Base-by-base conservation (phyloP, 92 coral and sea anemone species). In the Anthopleura xanthogrammica region DNA sequence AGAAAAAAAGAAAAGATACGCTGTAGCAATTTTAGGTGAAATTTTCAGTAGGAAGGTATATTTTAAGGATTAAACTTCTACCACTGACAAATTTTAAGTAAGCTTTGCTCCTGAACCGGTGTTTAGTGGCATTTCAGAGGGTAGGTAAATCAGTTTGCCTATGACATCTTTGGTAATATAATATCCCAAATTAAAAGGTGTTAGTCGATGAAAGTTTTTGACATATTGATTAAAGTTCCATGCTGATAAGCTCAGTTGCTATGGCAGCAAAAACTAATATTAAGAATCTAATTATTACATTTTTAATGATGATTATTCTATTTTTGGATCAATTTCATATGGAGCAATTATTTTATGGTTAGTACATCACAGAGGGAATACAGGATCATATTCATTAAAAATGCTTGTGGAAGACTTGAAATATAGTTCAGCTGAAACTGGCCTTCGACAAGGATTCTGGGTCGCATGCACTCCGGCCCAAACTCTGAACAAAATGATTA, bases 211-310 rank as follows among this genome's bases (percentile, higher is more conserved):
- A 41, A 55, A 52, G 17, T 7, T 20, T 14, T 12, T 80, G 83
- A 80, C 71, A 43, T 20, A n/a, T 80, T 80, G 41, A 40, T 77
- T 65, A 62, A 24, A 80, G 76, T 80, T 80, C 83, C 70, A 75
- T 24, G 75, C 12, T 23, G 76, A 20, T 72, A 2, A 64, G 29
- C 65, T 65, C 14, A 50, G 83, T 80, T 80, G 60, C 23, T 66
- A 62, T 80, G 76, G 12, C 76, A 80, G 43, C 83, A 24, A 68
- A 36, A 12, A 3, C 41, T 64, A 68, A 7, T 68, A 36, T 23
- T 77, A 54, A 50, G 41, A 22, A 43, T 77, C 80, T 75, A 75
- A 7, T 42, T 2, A 68, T 68, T 24, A 68, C 5, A 2, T 68
- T 68, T 16, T 43, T 36, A 16, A 16, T 17, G 5, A 41, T 2